Evolutionary conservation across 2,113 vertebrate species (phyloP), one percentile per base, ranked within the genome.

Genomic region (Corythaixoides concolor): DNA sequence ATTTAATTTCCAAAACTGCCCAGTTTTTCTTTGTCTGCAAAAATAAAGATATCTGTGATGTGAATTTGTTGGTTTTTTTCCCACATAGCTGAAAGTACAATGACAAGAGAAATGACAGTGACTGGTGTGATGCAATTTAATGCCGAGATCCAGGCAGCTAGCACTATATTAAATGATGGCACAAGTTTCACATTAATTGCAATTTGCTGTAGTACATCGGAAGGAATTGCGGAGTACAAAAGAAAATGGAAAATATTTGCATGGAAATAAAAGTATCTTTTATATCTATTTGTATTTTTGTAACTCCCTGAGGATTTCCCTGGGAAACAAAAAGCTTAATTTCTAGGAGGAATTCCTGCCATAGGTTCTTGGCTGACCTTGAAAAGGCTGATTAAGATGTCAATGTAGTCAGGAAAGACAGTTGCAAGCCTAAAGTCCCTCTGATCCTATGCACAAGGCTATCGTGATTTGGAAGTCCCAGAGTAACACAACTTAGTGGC

Each of bases 61-160:
- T 69, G 26, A 70, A 35, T 59, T 63, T 64, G 58, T 18, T 81
- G 69, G 13, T 27, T 74, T 67, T 82, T 30, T 33, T 81, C 60
- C 41, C 41, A 93, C 90, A 75, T 53, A 89, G 60, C 85, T 94
- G 67, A 58, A 97, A 90, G 73, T 53, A 72, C 41, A 66, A 64
- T 87, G 84, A 82, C 83, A 91, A 88, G 66, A 96, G 85, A 92
- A 94, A 77, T 86, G 83, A 91, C 63, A 88, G 80, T 66, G 94
- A 86, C 50, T 43, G 73, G 43, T 50, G 60, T 5, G 10, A 33
- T 79, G 68, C 22, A 60, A 45, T 77, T 88, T 75, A 92, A 56
- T 74, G 67, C 82, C 93, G 69, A 95, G 89, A 86, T 88, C 55
- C 69, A 70, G 22, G 75, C 88, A 96, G 70, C 59, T 79, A 94